These are phyloP conservation scores for Lymantria dispar DNA, from an alignment of 2,888 invertebrate species.

Conservation along the genomic window DNA sequence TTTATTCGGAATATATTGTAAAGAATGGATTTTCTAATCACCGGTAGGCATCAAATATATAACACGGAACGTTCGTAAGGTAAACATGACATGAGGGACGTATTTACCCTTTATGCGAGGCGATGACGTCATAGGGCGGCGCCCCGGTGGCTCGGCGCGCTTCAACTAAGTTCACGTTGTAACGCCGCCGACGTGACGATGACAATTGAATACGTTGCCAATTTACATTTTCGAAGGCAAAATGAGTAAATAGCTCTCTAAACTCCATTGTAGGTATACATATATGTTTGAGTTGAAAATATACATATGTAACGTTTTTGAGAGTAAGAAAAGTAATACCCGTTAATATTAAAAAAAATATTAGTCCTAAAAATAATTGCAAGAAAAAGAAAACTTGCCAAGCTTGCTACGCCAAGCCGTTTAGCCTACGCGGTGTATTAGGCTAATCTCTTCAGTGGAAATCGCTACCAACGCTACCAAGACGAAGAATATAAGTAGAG, in stretches of 20 bases:
- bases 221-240: constrained; percentile 13
- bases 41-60: constrained; percentile 23
- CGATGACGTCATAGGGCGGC: constrained; percentile 67
- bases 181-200: constrained; percentile 63
- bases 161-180: constrained; percentile 54
- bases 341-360: no score
- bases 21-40: constrained; percentile 10
- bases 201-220: constrained; percentile 14
- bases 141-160: constrained; percentile 60
- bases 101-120: constrained; percentile 50
- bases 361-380: no score
- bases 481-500: no score
- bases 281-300: no score
- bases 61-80: constrained; percentile 21
- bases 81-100: constrained; percentile 47
- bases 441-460: no score
- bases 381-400: no score
- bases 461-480: no score
- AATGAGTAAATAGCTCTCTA: neutral
- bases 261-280: constrained; percentile 2
- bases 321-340: no score
- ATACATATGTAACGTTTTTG: no score
- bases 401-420: no score
- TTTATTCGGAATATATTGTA: neutral
- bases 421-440: no score